Percentiles rank a stretch among this genome's conserved stretches.
Evolutionary conservation across 1,140 invertebrate genomes (phyloP).

Genomic region (Aphis craccivora): DNA sequence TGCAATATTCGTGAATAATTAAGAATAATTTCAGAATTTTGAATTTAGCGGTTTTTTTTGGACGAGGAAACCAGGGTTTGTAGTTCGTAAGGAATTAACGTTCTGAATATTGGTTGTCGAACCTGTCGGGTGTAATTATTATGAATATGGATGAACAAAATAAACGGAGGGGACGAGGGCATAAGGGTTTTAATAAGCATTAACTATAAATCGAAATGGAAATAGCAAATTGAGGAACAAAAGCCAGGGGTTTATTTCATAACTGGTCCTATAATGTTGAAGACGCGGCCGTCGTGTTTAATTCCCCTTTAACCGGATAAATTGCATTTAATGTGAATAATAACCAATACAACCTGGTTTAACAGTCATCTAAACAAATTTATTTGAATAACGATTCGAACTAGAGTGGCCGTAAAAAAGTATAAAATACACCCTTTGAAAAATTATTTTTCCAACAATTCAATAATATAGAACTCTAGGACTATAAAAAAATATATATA

Average conservation of each 20-base stretch:
- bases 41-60: neutral
- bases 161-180: neutral
- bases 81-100: neutral
- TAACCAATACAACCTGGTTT: neutral
- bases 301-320: constrained; percentile 26
- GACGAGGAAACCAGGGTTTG: neutral
- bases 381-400: neutral
- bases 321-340: constrained; percentile 16
- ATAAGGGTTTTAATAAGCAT: constrained; percentile 9
- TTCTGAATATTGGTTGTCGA: neutral
- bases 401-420: neutral
- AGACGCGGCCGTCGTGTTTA: neutral
- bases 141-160: neutral
- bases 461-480: neutral
- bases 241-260: constrained; percentile 36
- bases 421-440: neutral
- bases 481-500: neutral
- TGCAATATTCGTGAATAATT: neutral
- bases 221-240: constrained; percentile 42
- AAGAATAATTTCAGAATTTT: neutral
- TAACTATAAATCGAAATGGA: constrained; percentile 26
- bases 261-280: constrained; percentile 23
- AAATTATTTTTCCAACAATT: neutral
- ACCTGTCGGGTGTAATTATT: neutral
- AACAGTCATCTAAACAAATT: neutral